Base-by-base conservation (phyloP, 2,888 invertebrate genomes). In the Stratiomys singularior region DNA sequence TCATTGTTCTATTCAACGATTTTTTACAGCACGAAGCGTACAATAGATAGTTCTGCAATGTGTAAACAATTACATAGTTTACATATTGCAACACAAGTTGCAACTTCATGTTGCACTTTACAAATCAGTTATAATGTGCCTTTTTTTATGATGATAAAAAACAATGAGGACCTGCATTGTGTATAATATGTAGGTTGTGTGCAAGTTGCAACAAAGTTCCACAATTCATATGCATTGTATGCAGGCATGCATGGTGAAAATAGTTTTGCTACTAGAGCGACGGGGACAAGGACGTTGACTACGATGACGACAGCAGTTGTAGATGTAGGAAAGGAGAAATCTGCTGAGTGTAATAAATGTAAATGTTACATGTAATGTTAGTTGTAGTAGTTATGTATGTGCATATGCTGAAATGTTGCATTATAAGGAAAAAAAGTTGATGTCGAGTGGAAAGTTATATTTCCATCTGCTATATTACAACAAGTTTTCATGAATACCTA, bases 391-490 rank as follows among this genome's bases (percentile, higher is more conserved):
- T 9, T 13, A 52, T 52, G 37, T 37, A 52, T 18, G 15, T 52
- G 4, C 7, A 52, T 4, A 52, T 52, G 18, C 15, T 9, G 52
- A 5, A 52, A n/a, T 52, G 4, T 52, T 13, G 2, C 18, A 18
- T 2, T 9, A 52, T 15, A n/a, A n/a, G n/a, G n/a, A n/a, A 52
- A 52, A 52, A 52, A 52, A 52, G 52, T 9, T 52, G 7, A 52
- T 52, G 52, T 52, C 52, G 52, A 52, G 15, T 52, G 18, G 52
- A 52, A 52, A 52, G 2, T 52, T 72, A 27, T 13, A n/a, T 28
- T 25, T 64, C 28, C 30, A 64, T 64, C 64, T 64, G 64, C 28
- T 64, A 30, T 28, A 64, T 64, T 64, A 64, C 13, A 64, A 64
- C 28, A 28, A 28, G 64, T 28, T 28, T 25, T 64, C 4, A 64